A percentile compares a stretch with the other conserved stretches of the same genome.
Conservation (phyloP, 2,113 vertebrate species). For the Butorides virescens region DNA sequence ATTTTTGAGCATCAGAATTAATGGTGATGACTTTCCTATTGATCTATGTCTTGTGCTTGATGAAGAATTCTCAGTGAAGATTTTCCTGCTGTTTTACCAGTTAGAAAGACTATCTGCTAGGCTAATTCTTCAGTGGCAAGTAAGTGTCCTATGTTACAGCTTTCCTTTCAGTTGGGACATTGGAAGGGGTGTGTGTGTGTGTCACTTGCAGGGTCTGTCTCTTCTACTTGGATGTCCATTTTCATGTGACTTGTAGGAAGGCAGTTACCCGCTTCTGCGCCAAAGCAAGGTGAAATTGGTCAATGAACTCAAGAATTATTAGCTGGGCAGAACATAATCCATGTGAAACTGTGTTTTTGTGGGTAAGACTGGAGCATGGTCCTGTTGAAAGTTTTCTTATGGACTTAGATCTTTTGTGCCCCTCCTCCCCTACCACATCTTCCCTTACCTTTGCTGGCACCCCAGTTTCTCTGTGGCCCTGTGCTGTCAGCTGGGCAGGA, state of each 20-base stretch:
- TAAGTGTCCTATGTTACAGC: neutral
- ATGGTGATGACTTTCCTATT: neutral
- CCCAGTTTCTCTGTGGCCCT: neutral
- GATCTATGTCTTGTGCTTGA: neutral
- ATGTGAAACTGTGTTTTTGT: neutral
- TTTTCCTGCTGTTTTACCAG: neutral
- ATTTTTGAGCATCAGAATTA: neutral
- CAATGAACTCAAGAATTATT: neutral
- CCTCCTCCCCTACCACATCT: neutral
- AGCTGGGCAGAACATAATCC: neutral
- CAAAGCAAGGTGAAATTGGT: neutral
- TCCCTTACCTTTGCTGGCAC: too few species aligned
- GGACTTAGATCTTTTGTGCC: neutral
- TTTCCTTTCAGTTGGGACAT: neutral
- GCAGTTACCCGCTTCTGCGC: neutral
- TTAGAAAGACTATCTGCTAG: neutral
- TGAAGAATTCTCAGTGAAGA: neutral
- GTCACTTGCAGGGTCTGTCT: neutral
- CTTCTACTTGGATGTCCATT: neutral
- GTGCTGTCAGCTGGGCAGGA: neutral
- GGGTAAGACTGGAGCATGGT: neutral
- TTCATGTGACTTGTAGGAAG: neutral
- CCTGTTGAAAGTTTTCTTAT: neutral
- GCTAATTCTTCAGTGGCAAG: neutral
- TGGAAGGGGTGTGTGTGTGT: neutral